Conservation (phyloP, 2,797 vertebrate genomes). For the Cercopithecus mitis region DNA sequence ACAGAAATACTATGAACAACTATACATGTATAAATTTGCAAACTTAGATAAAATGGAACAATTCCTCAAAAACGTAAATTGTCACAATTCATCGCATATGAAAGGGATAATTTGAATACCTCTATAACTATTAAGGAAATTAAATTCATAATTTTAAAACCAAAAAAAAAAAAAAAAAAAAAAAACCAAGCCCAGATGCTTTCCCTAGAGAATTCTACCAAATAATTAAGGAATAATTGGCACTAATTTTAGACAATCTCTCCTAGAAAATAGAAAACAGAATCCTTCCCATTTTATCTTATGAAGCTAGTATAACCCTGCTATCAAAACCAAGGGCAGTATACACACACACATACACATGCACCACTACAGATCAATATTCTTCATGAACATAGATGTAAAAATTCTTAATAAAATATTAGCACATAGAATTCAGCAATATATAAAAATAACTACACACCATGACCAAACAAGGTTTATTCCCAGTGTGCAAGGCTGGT, state of each 20-base stretch:
- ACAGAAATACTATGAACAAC: neutral
- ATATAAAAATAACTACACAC: neutral
- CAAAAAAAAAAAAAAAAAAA: too few relatives aligned
- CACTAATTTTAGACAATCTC: neutral
- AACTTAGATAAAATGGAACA: neutral
- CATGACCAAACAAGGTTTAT: neutral
- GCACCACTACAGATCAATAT: neutral
- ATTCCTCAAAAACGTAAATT: neutral
- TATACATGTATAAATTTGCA: neutral
- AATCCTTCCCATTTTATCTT: neutral
- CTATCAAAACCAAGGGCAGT: neutral
- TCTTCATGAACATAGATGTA: neutral
- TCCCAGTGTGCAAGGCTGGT: neutral
- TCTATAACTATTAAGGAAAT: neutral
- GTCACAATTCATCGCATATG: neutral
- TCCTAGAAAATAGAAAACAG: neutral
- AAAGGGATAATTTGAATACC: neutral
- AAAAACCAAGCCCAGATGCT: neutral
- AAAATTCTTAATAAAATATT: neutral
- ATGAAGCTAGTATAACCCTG: neutral
- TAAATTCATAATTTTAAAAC: neutral
- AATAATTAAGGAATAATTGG: neutral
- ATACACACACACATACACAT: neutral
- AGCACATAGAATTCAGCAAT: neutral
- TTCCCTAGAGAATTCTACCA: neutral